phyloP scores from a whole-genome alignment of 2,797 vertebrate species.

The Schizopygopsis malacanthus region DNA sequence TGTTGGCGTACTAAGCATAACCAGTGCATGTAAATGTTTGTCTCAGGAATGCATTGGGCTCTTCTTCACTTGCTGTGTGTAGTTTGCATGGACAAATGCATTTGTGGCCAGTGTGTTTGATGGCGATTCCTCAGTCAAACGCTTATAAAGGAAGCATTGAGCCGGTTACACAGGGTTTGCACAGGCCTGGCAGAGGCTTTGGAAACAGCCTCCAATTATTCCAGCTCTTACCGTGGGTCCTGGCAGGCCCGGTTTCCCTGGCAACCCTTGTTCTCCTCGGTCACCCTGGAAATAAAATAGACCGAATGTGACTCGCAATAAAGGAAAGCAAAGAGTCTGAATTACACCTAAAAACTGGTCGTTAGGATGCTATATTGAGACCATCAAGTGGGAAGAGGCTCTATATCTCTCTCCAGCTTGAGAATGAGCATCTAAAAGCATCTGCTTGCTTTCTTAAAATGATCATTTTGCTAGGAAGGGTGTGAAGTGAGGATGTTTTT shows the following conservation, averaged over 20 bases:
- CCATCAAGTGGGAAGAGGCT: neutral
- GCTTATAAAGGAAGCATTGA: neutral
- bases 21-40: neutral
- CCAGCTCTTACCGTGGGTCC: conserved; percentile 70
- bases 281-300: conserved; percentile 71
- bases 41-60: neutral
- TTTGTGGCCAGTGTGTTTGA: neutral
- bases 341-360: neutral
- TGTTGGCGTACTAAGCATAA: too few species aligned
- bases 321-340: neutral
- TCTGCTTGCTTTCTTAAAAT: neutral
- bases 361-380: neutral
- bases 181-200: conserved; percentile 2
- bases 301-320: neutral
- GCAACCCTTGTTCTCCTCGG: conserved; percentile 68
- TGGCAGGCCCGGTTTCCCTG: conserved; percentile 67
- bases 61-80: neutral
- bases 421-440: neutral
- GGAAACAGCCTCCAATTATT: neutral
- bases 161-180: neutral
- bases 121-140: neutral
- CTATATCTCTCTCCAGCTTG: neutral
- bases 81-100: neutral
- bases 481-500: neutral
- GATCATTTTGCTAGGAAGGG: neutral